These are phyloP conservation scores for Smutsia temminckii DNA, from an alignment of 2,797 vertebrate genomes.

Conservation along the genomic window DNA sequence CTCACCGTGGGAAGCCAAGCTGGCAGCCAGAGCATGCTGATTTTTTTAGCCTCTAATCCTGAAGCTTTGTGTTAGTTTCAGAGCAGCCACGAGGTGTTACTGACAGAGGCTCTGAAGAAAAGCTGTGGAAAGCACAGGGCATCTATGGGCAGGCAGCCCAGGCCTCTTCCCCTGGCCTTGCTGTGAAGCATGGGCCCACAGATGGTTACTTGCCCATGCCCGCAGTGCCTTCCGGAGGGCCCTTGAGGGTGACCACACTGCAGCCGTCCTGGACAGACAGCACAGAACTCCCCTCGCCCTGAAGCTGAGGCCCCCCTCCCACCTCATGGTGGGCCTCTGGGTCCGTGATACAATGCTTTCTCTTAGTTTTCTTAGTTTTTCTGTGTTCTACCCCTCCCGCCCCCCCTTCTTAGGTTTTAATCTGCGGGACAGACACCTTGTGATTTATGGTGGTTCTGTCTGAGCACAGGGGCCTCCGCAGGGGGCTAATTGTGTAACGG, in stretches of 20 bases:
- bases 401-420: background rate
- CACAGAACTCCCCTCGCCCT: background rate
- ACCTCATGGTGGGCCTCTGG: background rate
- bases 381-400: background rate
- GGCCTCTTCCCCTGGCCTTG: background rate
- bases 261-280: background rate
- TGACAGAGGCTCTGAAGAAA: background rate
- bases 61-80: constrained; percentile 58
- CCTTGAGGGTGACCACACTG: fast-evolving
- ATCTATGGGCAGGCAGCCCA: too few relatives aligned
- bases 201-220: too few relatives aligned
- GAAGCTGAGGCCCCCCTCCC: background rate
- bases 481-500: background rate
- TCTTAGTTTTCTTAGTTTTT: constrained; percentile 48
- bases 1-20: too few relatives aligned
- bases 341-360: too few relatives aligned
- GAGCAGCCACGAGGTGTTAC: constrained; percentile 70
- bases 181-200: background rate
- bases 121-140: too few relatives aligned
- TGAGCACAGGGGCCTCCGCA: background rate
- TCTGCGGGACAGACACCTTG: background rate
- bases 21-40: background rate
- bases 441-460: background rate
- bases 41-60: constrained; percentile 70
- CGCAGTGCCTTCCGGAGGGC: background rate